phyloP scores from a whole-genome alignment of 2,888 invertebrate species.

The Lissonota sp. region DNA sequence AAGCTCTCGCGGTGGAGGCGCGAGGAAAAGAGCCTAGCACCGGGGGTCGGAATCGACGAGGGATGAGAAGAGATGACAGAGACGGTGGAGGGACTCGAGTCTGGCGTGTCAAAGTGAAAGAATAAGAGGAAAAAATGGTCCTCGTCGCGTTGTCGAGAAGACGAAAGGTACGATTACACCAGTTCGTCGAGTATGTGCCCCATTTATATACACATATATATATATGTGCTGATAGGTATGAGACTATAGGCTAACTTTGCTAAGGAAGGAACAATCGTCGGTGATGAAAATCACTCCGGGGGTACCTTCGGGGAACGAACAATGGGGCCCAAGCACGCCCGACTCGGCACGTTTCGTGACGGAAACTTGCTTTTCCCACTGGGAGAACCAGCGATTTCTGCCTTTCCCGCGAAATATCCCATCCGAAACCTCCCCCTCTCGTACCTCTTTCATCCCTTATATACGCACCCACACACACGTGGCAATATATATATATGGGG shows the following conservation, averaged over 20 bases:
- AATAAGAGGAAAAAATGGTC: too few relatives aligned
- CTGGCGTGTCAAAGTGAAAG: too few relatives aligned
- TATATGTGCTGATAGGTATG: constrained; percentile 63
- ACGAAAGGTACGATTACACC: constrained; percentile 49
- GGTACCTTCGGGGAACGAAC: constrained; percentile 61
- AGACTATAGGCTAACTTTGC: constrained; percentile 54
- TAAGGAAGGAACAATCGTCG: constrained; percentile 75
- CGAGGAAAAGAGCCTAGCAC: constrained; percentile 19
- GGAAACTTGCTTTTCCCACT: constrained; percentile 59
- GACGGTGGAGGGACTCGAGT: too few relatives aligned
- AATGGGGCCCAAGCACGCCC: constrained; percentile 65
- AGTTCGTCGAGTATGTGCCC: constrained; percentile 38
- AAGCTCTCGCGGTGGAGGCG: neutral
- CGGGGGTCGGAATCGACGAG: neutral
- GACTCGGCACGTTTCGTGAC: constrained; percentile 66
- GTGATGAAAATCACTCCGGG: constrained; percentile 77
- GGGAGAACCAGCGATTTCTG: constrained; percentile 45
- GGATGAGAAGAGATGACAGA: neutral
- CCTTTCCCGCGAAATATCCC: neutral
- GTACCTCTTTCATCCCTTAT: too few relatives aligned
- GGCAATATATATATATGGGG: neutral
- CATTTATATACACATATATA: neutral
- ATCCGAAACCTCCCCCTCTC: constrained; percentile 1
- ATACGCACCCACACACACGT: constrained; percentile 1
- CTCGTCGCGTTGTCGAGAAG: neutral